Conservation (phyloP, 2,797 vertebrate species). For the Rhinichthys osculus region DNA sequence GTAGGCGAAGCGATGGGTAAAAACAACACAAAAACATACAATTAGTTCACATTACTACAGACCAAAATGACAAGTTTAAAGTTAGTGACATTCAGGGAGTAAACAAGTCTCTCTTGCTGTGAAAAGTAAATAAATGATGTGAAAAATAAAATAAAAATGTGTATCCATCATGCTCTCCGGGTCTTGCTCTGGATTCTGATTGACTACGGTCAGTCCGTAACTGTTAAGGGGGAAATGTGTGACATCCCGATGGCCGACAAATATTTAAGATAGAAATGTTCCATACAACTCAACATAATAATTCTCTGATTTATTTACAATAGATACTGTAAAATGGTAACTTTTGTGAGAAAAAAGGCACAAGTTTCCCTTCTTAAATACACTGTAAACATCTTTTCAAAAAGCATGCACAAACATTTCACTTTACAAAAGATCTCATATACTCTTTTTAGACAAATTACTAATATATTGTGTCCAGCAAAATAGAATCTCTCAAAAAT, state of each 20-base stretch:
- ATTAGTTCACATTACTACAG: constrained; percentile 65
- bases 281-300: constrained; percentile 86
- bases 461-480: constrained; percentile 99
- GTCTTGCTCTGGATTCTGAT: constrained; percentile 54
- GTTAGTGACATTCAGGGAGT: constrained; percentile 76
- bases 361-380: constrained; percentile 99
- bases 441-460: constrained; percentile 96
- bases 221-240: constrained; percentile 43
- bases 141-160: constrained; percentile 68
- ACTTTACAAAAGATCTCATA: constrained; percentile 94
- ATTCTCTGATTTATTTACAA: constrained; percentile 96
- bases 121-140: constrained; percentile 46
- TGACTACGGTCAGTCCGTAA: not conserved
- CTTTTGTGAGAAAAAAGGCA: constrained; percentile 97
- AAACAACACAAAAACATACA: constrained; percentile 53
- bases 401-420: constrained; percentile 99
- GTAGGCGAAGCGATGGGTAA: constrained; percentile 52
- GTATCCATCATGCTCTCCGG: constrained; percentile 67
- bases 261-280: constrained; percentile 83
- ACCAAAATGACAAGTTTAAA: constrained; percentile 70
- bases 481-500: constrained; percentile 99
- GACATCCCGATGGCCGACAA: constrained; percentile 66
- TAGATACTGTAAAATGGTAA: constrained; percentile 95
- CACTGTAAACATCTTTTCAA: constrained; percentile 98
- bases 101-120: constrained; percentile 64